These are phyloP conservation scores for Eclectus roratus DNA, from an alignment of 2,113 vertebrate species.

Conservation along the genomic window DNA sequence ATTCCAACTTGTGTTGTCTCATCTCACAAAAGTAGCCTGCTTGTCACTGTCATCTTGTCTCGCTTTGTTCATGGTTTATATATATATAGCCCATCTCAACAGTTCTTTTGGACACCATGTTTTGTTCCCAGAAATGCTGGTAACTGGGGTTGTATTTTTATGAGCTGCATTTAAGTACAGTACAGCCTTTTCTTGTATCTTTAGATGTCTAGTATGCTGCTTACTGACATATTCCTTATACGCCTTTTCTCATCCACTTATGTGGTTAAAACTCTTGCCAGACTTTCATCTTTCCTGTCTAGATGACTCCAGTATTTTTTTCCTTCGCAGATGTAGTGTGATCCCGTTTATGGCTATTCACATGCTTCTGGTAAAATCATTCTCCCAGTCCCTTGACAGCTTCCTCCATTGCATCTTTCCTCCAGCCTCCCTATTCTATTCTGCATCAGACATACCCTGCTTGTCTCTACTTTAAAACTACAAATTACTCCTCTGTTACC, in stretches of 20 bases:
- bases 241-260: not conserved
- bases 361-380: not conserved
- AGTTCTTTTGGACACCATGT: not conserved
- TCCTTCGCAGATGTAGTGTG: not conserved
- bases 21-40: not conserved
- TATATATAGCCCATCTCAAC: not conserved
- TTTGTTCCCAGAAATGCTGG: not conserved
- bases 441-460: not conserved
- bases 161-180: not conserved
- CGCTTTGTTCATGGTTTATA: not conserved
- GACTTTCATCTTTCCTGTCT: not conserved
- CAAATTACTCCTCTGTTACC: not conserved
- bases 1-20: not conserved
- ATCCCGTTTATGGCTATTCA: not conserved
- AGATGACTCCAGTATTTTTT: not conserved
- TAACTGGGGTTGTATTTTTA: not conserved
- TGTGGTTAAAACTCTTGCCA: not conserved
- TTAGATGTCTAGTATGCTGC: not conserved
- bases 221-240: rapidly evolving
- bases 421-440: not conserved
- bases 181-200: not conserved
- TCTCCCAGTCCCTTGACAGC: not conserved
- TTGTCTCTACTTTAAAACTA: not conserved
- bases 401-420: not conserved
- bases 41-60: not conserved